Evolutionary conservation across 2,797 vertebrate species (phyloP).

Genomic region (Tinamus major): DNA sequence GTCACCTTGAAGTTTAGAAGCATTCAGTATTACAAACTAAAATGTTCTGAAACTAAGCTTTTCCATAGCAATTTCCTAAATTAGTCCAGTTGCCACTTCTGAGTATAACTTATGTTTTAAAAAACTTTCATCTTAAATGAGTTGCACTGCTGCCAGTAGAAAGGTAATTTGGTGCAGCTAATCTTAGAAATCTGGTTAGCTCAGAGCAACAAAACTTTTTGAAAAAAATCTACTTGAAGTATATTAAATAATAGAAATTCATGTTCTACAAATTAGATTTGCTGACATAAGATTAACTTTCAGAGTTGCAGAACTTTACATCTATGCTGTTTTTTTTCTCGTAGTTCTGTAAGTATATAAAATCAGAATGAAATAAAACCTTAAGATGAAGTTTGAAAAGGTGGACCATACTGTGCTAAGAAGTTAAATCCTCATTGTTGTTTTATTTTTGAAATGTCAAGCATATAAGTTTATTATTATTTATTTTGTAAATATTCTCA

Average conservation of each 20-base stretch:
- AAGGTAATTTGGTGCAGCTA: not conserved
- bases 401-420: not conserved
- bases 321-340: not conserved
- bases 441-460: not conserved
- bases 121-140: not conserved
- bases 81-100: not conserved
- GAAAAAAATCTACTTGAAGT: not conserved
- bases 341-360: not conserved
- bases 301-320: not conserved
- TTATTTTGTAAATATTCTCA: constrained; percentile 7
- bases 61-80: not conserved
- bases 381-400: not conserved
- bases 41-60: not conserved
- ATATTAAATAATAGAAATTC: not conserved
- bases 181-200: not conserved
- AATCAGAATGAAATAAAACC: not conserved
- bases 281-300: not conserved
- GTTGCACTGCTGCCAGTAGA: not conserved
- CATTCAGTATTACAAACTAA: not conserved
- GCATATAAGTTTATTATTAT: not conserved
- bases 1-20: not conserved
- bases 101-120: not conserved
- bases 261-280: not conserved
- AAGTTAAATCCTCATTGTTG: not conserved
- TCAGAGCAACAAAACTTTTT: not conserved